Conservation (phyloP, 2,113 vertebrate genomes). For the Aplodontia rufa region DNA sequence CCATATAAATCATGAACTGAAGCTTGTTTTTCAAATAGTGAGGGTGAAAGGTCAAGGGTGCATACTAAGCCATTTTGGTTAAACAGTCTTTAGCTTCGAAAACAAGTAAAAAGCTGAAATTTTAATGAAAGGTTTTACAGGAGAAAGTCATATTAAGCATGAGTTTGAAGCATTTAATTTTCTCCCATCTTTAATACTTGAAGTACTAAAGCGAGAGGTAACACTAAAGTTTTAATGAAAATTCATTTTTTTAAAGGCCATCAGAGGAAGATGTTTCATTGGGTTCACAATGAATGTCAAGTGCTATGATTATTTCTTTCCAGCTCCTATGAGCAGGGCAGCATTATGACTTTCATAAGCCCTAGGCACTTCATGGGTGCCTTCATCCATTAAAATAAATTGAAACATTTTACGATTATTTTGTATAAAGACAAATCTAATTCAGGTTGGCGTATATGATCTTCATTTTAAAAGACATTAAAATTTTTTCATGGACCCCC, state of each 20-base stretch:
- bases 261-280: not conserved
- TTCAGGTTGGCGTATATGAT: not conserved
- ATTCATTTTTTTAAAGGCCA: not conserved
- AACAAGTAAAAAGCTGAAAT: not conserved
- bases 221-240: not conserved
- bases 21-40: not conserved
- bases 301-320: not conserved
- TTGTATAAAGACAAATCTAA: not conserved
- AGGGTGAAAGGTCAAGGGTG: not conserved
- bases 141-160: not conserved
- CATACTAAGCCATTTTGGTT: not conserved
- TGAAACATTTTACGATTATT: not conserved
- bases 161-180: not conserved
- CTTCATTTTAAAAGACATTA: not conserved
- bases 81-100: not conserved
- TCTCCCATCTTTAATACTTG: not conserved
- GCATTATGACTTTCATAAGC: not conserved
- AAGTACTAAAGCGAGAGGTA: not conserved
- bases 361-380: fast-evolving
- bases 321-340: not conserved
- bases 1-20: conserved; percentile 37
- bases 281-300: not conserved
- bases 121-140: not conserved
- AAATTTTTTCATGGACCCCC: not conserved
- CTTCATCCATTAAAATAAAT: not conserved